These are phyloP conservation scores for Macroglossus sobrinus DNA, from an alignment of 2,113 vertebrate species.

Conservation along the genomic window DNA sequence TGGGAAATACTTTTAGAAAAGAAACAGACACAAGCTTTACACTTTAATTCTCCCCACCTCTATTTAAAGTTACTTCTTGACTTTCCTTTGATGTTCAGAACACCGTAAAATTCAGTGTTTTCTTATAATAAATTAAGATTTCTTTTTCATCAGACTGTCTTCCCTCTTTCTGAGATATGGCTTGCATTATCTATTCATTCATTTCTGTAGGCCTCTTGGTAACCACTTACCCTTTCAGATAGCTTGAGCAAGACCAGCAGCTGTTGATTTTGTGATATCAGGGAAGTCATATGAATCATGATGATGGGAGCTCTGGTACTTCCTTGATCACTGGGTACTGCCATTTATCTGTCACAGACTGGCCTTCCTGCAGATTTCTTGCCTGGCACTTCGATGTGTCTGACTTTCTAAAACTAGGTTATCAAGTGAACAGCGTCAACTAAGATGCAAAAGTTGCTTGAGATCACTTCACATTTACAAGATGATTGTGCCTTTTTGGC, in stretches of 20 bases:
- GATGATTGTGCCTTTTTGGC: background rate
- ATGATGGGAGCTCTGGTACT: background rate
- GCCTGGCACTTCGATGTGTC: background rate
- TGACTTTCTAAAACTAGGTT: constrained; percentile 37
- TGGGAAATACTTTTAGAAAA: background rate
- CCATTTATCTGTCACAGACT: constrained; percentile 39
- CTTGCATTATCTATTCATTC: background rate
- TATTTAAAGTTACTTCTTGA: background rate
- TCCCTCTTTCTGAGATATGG: background rate
- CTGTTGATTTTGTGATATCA: constrained; percentile 1
- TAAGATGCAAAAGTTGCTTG: constrained; percentile 1
- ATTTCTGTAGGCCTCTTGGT: constrained; percentile 16
- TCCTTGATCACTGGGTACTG: background rate
- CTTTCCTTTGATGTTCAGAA: background rate
- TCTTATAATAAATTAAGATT: background rate
- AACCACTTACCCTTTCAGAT: background rate
- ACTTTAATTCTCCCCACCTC: background rate
- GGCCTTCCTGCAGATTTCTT: constrained; percentile 28
- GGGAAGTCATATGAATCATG: constrained; percentile 10
- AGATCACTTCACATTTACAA: constrained; percentile 20
- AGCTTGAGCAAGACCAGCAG: background rate
- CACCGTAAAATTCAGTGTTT: background rate
- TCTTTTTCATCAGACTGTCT: background rate
- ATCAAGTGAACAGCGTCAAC: background rate
- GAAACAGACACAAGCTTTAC: background rate